These are phyloP conservation scores for Tubulanus polymorphus DNA, from an alignment of 2,888 invertebrate species.

Conservation along the genomic window DNA sequence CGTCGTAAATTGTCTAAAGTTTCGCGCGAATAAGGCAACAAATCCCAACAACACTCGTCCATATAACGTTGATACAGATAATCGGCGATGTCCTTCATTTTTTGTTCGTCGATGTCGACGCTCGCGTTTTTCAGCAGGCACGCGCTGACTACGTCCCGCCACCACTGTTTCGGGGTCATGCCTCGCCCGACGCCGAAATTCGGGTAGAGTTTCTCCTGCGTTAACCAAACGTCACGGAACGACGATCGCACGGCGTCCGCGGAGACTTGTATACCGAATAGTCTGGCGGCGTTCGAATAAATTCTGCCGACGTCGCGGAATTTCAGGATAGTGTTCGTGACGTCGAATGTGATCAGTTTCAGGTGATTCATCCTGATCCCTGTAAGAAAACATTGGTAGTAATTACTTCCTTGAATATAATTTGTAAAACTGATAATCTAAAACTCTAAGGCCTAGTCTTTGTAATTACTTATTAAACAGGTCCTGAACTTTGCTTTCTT, in stretches of 20 bases:
- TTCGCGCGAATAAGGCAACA: constrained; percentile 44
- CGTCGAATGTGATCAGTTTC: constrained; percentile 73
- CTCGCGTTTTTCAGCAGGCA: constrained; percentile 56
- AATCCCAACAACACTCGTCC: constrained; percentile 70
- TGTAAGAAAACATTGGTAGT: neutral
- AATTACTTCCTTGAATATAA: too few species aligned
- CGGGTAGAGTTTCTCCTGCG: constrained; percentile 68
- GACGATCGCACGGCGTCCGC: constrained; percentile 59
- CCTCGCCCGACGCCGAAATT: constrained; percentile 72
- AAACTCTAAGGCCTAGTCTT: too few species aligned
- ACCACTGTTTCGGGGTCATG: constrained; percentile 76
- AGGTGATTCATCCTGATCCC: constrained; percentile 18
- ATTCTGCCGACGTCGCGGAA: constrained; percentile 67
- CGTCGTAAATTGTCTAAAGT: constrained; percentile 24
- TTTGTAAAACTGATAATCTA: too few species aligned
- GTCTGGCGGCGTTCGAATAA: constrained; percentile 68
- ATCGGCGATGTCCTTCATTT: constrained; percentile 32
- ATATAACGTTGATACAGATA: constrained; percentile 61
- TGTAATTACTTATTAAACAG: too few species aligned
- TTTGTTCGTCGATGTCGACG: constrained; percentile 18
- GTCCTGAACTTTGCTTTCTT: too few species aligned
- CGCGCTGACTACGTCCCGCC: constrained; percentile 68
- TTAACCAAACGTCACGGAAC: constrained; percentile 65
- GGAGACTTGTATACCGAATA: constrained; percentile 64
- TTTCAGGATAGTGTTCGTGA: constrained; percentile 77